Conservation (phyloP, 2,113 vertebrate genomes). For the Callipepla squamata region DNA sequence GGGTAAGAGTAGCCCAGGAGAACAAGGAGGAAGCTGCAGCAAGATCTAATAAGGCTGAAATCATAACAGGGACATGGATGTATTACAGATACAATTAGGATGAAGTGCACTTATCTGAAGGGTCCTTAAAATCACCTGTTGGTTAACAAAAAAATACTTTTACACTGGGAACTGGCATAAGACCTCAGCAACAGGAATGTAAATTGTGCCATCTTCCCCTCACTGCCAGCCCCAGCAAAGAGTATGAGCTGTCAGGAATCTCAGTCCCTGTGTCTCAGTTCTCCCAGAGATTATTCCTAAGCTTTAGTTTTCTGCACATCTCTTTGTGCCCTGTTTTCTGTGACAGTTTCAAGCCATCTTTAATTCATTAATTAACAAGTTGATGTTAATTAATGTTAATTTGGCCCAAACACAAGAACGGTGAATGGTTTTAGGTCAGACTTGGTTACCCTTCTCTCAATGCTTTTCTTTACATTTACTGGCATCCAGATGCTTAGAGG, state of each 20-base stretch:
- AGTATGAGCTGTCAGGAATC: background rate
- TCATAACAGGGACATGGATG: background rate
- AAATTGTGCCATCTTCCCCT: background rate
- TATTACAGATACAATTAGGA: slow-evolving; percentile 49
- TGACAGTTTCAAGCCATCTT: background rate
- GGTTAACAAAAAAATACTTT: slow-evolving; percentile 10
- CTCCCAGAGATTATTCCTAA: background rate
- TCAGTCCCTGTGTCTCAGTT: background rate
- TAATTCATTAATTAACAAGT: background rate
- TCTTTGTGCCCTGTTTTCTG: background rate
- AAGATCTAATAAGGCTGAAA: slow-evolving; percentile 23
- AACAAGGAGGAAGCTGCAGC: background rate
- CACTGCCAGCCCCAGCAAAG: background rate
- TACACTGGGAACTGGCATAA: slow-evolving; percentile 8
- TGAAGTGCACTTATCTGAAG: slow-evolving; percentile 51
- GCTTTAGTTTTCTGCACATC: background rate
- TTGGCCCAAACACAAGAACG: background rate
- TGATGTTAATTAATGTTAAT: background rate
- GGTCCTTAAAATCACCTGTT: slow-evolving; percentile 56
- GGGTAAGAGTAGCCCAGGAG: background rate
- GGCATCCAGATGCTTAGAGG: background rate
- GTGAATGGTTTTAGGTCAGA: background rate
- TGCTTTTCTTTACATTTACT: background rate
- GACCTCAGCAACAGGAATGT: slow-evolving; percentile 11
- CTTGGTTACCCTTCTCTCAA: background rate